A percentile compares a stretch with the other conserved stretches of the same genome.
These are phyloP conservation scores for Caenorhabditis sp. DNA, from an alignment of 2,888 invertebrate species.

Conservation along the genomic window DNA sequence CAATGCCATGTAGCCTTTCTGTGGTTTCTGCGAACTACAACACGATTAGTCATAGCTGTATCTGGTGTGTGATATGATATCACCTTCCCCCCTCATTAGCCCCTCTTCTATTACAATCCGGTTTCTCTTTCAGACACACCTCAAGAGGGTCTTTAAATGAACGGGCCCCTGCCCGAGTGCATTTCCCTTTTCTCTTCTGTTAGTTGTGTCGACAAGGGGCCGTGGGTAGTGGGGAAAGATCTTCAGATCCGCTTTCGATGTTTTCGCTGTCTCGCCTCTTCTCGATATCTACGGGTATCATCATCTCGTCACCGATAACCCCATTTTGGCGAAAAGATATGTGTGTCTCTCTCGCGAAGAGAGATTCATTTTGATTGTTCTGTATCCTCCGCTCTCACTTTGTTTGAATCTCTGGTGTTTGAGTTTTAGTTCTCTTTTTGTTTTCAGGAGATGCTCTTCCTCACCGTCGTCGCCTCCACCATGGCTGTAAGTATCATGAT, in stretches of 20 bases:
- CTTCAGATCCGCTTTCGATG: constrained; percentile 50
- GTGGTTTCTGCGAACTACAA: constrained; percentile 31
- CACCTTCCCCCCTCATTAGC: constrained; percentile 36
- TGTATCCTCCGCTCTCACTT: constrained; percentile 20
- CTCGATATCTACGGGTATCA: constrained; percentile 48
- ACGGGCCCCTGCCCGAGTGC: constrained; percentile 30
- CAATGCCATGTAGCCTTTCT: constrained; percentile 16
- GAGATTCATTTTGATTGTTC: constrained; percentile 45
- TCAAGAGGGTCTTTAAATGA: constrained; percentile 45
- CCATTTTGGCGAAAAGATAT: constrained; percentile 36
- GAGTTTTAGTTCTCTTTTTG: background rate
- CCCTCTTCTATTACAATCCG: constrained; percentile 28
- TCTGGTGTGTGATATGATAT: constrained; percentile 43
- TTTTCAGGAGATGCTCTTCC: constrained; percentile 53
- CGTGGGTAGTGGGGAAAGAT: constrained; percentile 8
- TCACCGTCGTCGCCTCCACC: constrained; percentile 40
- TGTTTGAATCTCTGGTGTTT: constrained; percentile 7
- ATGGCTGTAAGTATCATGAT: constrained; percentile 37
- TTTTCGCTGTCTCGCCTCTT: constrained; percentile 34
- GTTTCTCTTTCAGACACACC: constrained; percentile 58
- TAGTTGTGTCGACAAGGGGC: background rate
- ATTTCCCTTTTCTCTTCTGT: constrained; percentile 25
- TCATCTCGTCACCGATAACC: constrained; percentile 47
- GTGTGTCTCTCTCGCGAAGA: constrained; percentile 4
- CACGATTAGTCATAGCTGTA: constrained; percentile 53